phyloP scores from a whole-genome alignment of 1,140 invertebrate species.

The Leguminivora glycinivorella region DNA sequence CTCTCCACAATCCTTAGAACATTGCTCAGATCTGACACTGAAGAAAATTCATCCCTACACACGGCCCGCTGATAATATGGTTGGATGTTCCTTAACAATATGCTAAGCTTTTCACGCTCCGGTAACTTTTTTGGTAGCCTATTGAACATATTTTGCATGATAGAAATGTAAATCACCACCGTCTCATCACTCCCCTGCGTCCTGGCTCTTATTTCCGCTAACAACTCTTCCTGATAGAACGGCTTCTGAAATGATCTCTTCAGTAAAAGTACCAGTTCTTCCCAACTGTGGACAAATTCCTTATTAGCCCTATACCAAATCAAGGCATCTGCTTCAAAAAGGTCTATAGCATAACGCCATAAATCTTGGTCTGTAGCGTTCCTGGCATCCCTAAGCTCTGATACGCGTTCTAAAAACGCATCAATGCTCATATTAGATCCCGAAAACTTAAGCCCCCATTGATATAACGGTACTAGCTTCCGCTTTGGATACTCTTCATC shows the following conservation, averaged over 20 bases:
- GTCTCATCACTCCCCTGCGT: conserved; percentile 48
- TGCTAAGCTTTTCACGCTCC: conserved; percentile 41
- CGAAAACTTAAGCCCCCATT: conserved; percentile 41
- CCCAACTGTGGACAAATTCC: conserved; percentile 33
- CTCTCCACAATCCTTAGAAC: conserved; percentile 38
- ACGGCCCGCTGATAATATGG: conserved; percentile 47
- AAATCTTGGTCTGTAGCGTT: conserved; percentile 40
- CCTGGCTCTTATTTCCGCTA: conserved; percentile 46
- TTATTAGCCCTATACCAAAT: conserved; percentile 47
- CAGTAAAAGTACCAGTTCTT: conserved; percentile 35
- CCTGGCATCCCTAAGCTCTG: conserved; percentile 42
- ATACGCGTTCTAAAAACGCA: conserved; percentile 46
- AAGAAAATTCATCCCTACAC: conserved; percentile 38
- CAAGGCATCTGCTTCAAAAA: conserved; percentile 47
- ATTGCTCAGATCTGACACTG: conserved; percentile 36
- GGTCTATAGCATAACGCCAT: conserved; percentile 41
- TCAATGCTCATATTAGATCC: conserved; percentile 42
- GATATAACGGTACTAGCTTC: conserved; percentile 39
- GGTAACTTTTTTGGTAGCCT: conserved; percentile 39
- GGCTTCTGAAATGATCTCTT: conserved; percentile 38
- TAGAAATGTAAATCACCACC: conserved; percentile 43
- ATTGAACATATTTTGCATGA: conserved; percentile 54
- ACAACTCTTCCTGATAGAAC: conserved; percentile 49
- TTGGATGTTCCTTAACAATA: conserved; percentile 47
- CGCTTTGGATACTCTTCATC: conserved; percentile 26